Evolutionary conservation across 2,888 invertebrate species (phyloP).

Genomic region (Pegoplata infirma): DNA sequence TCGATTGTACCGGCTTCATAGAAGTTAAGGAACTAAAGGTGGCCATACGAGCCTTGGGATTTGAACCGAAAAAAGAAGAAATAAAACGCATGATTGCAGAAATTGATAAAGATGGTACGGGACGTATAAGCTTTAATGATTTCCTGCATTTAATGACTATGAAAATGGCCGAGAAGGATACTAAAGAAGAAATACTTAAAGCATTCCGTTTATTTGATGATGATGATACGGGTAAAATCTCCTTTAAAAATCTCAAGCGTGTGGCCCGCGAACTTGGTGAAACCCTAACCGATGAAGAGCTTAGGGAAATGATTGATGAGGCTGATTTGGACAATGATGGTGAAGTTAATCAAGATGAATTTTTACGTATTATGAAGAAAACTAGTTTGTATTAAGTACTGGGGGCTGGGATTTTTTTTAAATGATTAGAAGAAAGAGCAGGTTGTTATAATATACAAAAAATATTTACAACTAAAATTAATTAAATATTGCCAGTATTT

Average conservation of each 20-base stretch:
- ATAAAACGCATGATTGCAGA: conserved; percentile 96
- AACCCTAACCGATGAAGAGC: conserved; percentile 96
- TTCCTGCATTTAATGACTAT: conserved; percentile 92
- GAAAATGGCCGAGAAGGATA: conserved; percentile 97
- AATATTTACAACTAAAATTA: not conserved
- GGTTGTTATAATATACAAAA: not conserved
- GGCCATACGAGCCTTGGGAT: conserved; percentile 96
- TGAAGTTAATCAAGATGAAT: conserved; percentile 96
- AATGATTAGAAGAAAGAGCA: no score
- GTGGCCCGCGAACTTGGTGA: conserved; percentile 98
- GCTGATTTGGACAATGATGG: conserved; percentile 98
- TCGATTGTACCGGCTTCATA: conserved; percentile 91
- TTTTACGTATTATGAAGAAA: conserved; percentile 97
- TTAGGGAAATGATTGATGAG: conserved; percentile 98
- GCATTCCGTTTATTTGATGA: conserved; percentile 99
- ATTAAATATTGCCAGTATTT: not conserved
- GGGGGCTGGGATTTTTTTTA: no score
- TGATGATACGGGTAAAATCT: conserved; percentile 97
- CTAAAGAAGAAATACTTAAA: conserved; percentile 96
- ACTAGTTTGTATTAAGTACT: conserved; percentile 89
- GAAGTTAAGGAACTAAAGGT: conserved; percentile 96
- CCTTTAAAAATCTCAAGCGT: conserved; percentile 94
- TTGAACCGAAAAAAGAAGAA: conserved; percentile 98
- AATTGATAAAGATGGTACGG: conserved; percentile 91
- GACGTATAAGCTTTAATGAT: conserved; percentile 91